These are phyloP conservation scores for Orthonyx spaldingii DNA, from an alignment of 2,113 vertebrate genomes.

Conservation along the genomic window DNA sequence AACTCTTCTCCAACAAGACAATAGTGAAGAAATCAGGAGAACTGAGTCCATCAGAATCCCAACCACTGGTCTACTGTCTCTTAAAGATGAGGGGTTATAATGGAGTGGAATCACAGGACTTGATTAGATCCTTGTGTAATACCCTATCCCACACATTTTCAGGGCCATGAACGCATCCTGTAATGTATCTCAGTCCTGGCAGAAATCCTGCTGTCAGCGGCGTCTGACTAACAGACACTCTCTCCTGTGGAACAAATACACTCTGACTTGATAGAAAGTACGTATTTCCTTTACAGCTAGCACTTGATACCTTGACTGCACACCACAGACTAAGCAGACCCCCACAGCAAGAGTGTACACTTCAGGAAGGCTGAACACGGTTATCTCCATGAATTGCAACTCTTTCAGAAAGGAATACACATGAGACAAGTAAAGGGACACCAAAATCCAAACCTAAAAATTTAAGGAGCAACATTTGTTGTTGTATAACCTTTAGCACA, in stretches of 20 bases:
- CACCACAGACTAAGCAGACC: neutral
- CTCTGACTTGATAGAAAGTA: neutral
- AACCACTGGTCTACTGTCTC: neutral
- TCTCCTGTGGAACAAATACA: neutral
- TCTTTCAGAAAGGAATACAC: neutral
- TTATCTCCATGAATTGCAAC: neutral
- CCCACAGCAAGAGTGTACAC: neutral
- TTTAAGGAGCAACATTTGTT: neutral
- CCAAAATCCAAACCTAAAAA: neutral
- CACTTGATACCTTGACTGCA: neutral
- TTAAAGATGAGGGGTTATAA: neutral
- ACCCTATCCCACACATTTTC: neutral
- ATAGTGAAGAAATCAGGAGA: neutral
- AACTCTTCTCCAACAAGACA: neutral
- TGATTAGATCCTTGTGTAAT: neutral
- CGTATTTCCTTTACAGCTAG: neutral
- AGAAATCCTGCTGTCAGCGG: neutral
- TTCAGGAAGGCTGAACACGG: neutral
- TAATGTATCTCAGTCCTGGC: neutral
- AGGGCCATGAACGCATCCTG: neutral
- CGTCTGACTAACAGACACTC: neutral
- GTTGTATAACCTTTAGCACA: neutral
- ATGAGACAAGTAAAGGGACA: neutral
- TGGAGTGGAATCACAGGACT: neutral
- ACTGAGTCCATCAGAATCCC: neutral